Conservation (phyloP, 2,888 invertebrate species). For the Drosophila siamana region DNA sequence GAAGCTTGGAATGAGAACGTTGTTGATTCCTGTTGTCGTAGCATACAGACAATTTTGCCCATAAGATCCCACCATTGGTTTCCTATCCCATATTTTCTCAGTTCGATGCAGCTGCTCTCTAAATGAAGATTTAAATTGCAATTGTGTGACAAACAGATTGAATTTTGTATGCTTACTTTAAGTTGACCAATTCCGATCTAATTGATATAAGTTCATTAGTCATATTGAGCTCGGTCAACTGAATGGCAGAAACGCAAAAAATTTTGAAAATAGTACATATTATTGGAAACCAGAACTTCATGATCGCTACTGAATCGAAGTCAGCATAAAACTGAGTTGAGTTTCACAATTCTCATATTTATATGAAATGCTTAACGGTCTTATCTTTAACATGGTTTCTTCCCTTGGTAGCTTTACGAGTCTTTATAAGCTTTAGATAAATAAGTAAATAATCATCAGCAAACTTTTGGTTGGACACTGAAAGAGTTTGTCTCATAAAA, state of each 20-base stretch:
- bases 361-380: background rate
- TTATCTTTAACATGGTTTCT: background rate
- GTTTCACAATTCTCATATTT: background rate
- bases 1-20: constrained; percentile 36
- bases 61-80: background rate
- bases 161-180: background rate
- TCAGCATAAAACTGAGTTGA: background rate
- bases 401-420: too few species aligned
- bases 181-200: background rate
- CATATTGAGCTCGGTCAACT: background rate
- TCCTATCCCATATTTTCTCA: background rate
- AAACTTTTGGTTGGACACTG: background rate
- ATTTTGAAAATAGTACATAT: background rate
- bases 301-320: background rate
- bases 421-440: too few species aligned
- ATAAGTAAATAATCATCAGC: too few species aligned
- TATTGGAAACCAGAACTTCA: background rate
- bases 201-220: background rate
- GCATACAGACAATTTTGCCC: constrained; percentile 1
- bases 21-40: constrained; percentile 25
- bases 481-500: background rate
- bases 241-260: background rate
- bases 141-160: background rate
- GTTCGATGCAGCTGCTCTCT: background rate
- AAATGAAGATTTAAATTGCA: background rate